phyloP scores from a whole-genome alignment of 1,140 invertebrate genomes.

The Bombus waltoni region DNA sequence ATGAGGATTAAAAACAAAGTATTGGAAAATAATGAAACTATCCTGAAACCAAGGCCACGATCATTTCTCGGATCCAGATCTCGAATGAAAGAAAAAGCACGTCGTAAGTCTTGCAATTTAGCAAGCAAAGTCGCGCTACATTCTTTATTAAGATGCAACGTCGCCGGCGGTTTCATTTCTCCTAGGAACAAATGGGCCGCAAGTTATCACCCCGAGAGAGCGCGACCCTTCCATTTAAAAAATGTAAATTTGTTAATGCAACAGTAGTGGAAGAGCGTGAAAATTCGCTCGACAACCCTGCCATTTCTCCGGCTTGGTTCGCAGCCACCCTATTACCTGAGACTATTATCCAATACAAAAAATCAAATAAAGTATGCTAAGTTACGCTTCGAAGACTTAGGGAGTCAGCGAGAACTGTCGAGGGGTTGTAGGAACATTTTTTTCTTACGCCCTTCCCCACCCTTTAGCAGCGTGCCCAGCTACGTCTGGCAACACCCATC shows the following conservation, averaged over 20 bases:
- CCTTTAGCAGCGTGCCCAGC: conserved; percentile 10
- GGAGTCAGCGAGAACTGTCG: conserved; percentile 61
- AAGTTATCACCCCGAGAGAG: conserved; percentile 79
- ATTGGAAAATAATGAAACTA: neutral
- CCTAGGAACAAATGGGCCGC: conserved; percentile 81
- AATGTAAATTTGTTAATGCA: conserved; percentile 84
- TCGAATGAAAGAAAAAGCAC: neutral
- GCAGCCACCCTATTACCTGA: conserved; percentile 69
- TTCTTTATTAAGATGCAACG: conserved; percentile 81
- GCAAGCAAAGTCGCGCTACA: conserved; percentile 45
- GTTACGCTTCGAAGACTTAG: conserved; percentile 78
- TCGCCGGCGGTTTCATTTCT: conserved; percentile 78
- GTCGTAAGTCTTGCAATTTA: neutral
- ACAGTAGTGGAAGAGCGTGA: conserved; percentile 70
- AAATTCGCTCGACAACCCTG: conserved; percentile 72
- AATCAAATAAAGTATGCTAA: conserved; percentile 83
- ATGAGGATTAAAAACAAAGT: neutral
- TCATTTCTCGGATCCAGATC: neutral
- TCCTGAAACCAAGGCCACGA: neutral
- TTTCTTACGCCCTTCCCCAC: conserved; percentile 53
- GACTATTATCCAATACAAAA: conserved; percentile 83
- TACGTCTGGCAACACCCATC: conserved; percentile 29
- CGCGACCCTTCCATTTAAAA: conserved; percentile 81
- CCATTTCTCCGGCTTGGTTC: conserved; percentile 30
- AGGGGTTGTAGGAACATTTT: conserved; percentile 71